These are phyloP conservation scores for Drosophila melanosoma DNA, from an alignment of 2,888 invertebrate species.

Conservation along the genomic window DNA sequence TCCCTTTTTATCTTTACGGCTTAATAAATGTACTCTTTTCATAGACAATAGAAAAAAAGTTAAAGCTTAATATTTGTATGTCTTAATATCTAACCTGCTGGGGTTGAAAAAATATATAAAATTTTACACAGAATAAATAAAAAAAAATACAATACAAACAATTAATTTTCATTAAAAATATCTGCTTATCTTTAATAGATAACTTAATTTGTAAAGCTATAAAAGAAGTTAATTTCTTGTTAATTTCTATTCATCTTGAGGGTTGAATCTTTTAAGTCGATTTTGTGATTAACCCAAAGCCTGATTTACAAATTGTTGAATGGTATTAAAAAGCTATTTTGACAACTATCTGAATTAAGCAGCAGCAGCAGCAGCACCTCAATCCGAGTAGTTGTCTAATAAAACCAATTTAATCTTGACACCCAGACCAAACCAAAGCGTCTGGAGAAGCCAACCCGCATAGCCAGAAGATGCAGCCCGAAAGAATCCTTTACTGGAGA, in stretches of 20 bases:
- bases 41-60: not conserved
- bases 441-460: conserved; percentile 11
- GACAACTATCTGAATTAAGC: conserved; percentile 6
- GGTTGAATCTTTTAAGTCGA: not conserved
- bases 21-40: not conserved
- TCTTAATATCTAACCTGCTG: not conserved
- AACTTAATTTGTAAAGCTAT: not conserved
- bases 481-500: conserved; percentile 15
- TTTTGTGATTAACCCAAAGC: not conserved
- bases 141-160: not conserved
- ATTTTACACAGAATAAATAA: not conserved
- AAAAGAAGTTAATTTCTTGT: not conserved
- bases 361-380: conserved; percentile 15
- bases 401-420: conserved; percentile 54
- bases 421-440: conserved; percentile 31
- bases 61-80: no score
- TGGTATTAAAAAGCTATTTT: not conserved
- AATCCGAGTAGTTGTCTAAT: conserved; percentile 31
- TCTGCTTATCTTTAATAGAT: not conserved
- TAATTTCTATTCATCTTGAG: not conserved
- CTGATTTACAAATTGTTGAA: not conserved
- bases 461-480: not conserved
- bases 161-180: not conserved
- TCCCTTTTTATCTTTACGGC: not conserved
- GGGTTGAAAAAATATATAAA: not conserved